Base-by-base conservation (phyloP, 1,140 invertebrate genomes). In the Maniola jurtina region DNA sequence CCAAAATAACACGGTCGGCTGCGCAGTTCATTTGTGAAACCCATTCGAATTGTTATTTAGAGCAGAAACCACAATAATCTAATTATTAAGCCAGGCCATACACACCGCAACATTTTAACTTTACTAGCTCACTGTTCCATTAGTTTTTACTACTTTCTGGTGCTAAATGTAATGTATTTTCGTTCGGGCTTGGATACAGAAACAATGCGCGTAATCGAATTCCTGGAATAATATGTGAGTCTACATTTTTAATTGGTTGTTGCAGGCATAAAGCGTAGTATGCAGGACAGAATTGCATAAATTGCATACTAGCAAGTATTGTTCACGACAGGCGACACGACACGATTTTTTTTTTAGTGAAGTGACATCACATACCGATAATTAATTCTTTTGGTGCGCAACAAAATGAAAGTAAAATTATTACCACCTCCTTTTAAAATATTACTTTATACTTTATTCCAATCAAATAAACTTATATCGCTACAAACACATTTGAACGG, bases 11-110 rank as follows among this genome's bases (percentile, higher is more conserved):
- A 48, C 60, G 36, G 33, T 48, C 40, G 48, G 33, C 56, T 60
- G 42, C 48, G 61, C 56, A 72, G 64, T 71, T 65, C 67, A 72
- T 68, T 75, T 72, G 62, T 70, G 52, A 72, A 72, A 73, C 70
- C 61, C 68, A 70, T 68, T 73, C 40, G 65, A 33, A 70, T 73
- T 68, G 70, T 75, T 77, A 72, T 75, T 77, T 75, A 69, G 64
- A 70, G 61, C 66, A 71, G 68, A 75, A 71, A 73, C 76, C 70
- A 70, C 72, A 71, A 75, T 77, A 75, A 76, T 75, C 71, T 79
- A 73, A 80, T 82, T 77, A 73, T 76, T 67, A 75, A 75, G 71
- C 75, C 69, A 69, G 65, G 61, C 54, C 72, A 79, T 72, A 72
- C 63, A 62, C 62, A 70, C 77, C 75, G 50, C 77, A 79, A 74